Evolutionary conservation across 2,888 invertebrate genomes (phyloP).

Genomic region (Hypsopygia costalis): DNA sequence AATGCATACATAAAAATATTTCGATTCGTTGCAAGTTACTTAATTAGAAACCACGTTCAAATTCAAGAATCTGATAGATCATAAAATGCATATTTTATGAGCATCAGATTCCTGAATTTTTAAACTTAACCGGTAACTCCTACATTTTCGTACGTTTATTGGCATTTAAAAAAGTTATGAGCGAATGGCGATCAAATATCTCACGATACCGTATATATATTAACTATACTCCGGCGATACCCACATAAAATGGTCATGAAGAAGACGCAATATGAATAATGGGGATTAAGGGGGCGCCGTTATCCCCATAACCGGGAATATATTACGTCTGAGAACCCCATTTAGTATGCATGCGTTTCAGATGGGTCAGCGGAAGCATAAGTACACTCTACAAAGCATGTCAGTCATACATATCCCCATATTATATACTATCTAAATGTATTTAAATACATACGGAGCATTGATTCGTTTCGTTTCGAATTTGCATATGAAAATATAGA

Average conservation of each 20-base stretch:
- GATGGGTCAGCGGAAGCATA: neutral
- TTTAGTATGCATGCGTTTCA: slow-evolving; percentile 7
- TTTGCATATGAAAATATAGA: no score
- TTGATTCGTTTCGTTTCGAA: no score
- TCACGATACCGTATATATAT: neutral
- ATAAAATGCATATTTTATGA: no score
- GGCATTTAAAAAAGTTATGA: neutral
- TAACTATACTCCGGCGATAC: neutral
- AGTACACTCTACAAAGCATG: neutral
- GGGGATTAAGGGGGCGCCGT: slow-evolving; percentile 4
- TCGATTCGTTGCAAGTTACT: no score
- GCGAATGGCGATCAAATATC: neutral
- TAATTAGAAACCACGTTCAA: no score
- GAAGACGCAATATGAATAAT: slow-evolving; percentile 8
- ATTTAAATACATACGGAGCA: no score
- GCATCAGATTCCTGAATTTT: no score
- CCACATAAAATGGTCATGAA: neutral
- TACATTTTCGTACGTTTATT: neutral
- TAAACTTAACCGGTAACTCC: neutral
- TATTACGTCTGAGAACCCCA: neutral
- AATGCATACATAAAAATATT: no score
- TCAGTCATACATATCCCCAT: neutral
- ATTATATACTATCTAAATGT: no score
- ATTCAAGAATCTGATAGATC: no score
- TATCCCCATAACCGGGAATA: slow-evolving; percentile 5